Conservation (phyloP, 2,113 vertebrate genomes). For the Halcyon malimbica region DNA sequence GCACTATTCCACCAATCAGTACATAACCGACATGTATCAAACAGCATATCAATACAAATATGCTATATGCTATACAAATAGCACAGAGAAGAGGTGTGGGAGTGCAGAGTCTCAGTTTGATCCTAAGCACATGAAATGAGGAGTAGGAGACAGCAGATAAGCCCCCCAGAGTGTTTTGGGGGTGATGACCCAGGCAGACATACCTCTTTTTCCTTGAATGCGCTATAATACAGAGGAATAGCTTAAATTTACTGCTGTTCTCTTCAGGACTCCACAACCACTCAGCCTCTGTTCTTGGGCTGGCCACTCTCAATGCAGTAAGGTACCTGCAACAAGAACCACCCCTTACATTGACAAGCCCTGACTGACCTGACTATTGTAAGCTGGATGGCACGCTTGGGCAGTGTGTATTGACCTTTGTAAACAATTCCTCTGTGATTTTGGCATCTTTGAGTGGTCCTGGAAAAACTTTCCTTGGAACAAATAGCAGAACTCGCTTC, state of each 20-base stretch:
- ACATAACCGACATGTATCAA: not conserved
- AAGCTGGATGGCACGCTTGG: not conserved
- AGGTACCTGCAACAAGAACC: not conserved
- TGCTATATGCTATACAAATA: not conserved
- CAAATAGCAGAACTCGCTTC: not conserved
- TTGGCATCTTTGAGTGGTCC: not conserved
- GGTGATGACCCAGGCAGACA: not conserved
- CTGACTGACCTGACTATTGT: not conserved
- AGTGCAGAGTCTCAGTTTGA: not conserved
- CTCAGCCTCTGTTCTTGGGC: not conserved
- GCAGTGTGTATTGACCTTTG: not conserved
- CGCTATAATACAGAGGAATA: not conserved
- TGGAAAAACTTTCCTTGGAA: slow-evolving; percentile 29
- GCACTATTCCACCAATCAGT: not conserved
- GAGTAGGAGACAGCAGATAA: not conserved
- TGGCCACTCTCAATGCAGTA: not conserved
- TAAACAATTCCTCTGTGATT: not conserved
- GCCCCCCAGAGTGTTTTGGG: not conserved
- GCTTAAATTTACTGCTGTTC: not conserved
- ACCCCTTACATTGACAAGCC: not conserved
- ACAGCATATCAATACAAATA: not conserved
- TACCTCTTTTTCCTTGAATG: not conserved
- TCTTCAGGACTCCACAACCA: not conserved
- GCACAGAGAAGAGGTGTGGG: not conserved
- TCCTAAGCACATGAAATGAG: not conserved